Percentiles rank a stretch among this genome's conserved stretches.
Evolutionary conservation across 2,888 invertebrate species (phyloP).

Genomic region (Pammene fasciana): DNA sequence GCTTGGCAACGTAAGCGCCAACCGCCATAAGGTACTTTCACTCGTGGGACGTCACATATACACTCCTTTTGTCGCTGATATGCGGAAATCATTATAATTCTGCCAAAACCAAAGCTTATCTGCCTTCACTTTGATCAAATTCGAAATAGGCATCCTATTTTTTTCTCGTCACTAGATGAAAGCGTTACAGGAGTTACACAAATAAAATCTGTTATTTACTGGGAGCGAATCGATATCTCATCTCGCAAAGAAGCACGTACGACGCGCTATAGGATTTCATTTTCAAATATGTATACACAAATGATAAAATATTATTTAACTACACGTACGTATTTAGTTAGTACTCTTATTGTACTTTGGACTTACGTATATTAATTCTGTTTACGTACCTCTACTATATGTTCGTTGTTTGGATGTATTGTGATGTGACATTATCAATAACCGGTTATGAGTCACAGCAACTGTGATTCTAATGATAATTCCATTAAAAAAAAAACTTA

Average conservation of each 20-base stretch:
- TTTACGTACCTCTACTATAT: background rate
- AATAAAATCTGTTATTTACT: constrained; percentile 38
- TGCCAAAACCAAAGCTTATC: background rate
- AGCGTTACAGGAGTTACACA: constrained; percentile 31
- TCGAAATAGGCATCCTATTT: background rate
- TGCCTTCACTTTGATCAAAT: background rate
- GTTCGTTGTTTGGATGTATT: background rate
- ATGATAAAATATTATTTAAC: constrained; percentile 12
- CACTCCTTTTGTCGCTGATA: too few relatives aligned
- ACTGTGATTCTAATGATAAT: background rate
- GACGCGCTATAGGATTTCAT: constrained; percentile 28
- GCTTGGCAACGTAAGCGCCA: too few relatives aligned
- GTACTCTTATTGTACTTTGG: constrained; percentile 19
- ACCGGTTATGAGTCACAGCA: constrained; percentile 6
- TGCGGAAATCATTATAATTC: too few relatives aligned
- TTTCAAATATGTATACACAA: constrained; percentile 27
- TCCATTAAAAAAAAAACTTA: background rate
- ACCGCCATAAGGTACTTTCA: too few relatives aligned
- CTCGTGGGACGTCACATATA: too few relatives aligned
- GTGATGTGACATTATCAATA: background rate
- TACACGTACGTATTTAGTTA: constrained; percentile 5
- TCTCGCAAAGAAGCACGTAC: constrained; percentile 27
- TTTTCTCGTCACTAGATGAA: constrained; percentile 24
- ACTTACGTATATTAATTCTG: constrained; percentile 1
- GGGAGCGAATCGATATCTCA: constrained; percentile 36